Percentiles rank a stretch among this genome's conserved stretches.
Conservation (phyloP, 92 coral and sea anemone genomes). For the Micromussa lordhowensis region DNA sequence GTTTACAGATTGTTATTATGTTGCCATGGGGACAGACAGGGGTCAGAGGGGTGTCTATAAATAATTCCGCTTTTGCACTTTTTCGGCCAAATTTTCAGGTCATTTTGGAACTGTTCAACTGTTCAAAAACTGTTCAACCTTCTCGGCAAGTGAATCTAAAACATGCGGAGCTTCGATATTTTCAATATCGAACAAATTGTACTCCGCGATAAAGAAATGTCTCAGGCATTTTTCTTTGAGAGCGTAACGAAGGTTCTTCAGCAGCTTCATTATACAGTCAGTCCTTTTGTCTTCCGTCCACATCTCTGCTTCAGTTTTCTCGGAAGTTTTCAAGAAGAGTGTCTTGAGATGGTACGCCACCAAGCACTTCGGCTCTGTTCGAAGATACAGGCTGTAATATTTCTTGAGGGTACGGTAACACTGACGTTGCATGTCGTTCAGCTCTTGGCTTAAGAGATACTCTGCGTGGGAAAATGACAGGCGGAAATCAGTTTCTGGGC, state of each 20-base stretch:
- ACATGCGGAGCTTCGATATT: background rate
- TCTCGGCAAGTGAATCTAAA: conserved; percentile 44
- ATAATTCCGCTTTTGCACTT: too few species aligned
- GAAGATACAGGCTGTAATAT: conserved; percentile 1
- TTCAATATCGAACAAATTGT: background rate
- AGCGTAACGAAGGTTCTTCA: conserved; percentile 58
- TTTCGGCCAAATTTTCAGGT: too few species aligned
- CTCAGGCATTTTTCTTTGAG: conserved; percentile 53
- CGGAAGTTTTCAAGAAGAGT: conserved; percentile 8
- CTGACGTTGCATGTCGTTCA: conserved; percentile 66
- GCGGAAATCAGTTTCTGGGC: conserved; percentile 66
- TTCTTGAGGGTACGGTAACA: background rate
- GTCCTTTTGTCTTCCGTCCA: conserved; percentile 73
- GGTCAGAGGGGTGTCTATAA: too few species aligned
- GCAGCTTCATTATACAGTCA: conserved; percentile 66
- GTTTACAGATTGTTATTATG: too few species aligned
- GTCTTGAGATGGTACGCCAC: conserved; percentile 8
- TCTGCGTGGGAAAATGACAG: conserved; percentile 86
- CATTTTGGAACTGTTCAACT: too few species aligned
- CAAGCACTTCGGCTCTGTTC: conserved; percentile 3
- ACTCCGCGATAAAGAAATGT: background rate
- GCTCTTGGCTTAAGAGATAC: conserved; percentile 58
- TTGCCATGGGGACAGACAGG: too few species aligned
- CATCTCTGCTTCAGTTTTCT: conserved; percentile 43
- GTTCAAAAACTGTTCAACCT: conserved; percentile 70